Conservation (phyloP, 2,113 vertebrate genomes). For the Cyrtonyx montezumae region DNA sequence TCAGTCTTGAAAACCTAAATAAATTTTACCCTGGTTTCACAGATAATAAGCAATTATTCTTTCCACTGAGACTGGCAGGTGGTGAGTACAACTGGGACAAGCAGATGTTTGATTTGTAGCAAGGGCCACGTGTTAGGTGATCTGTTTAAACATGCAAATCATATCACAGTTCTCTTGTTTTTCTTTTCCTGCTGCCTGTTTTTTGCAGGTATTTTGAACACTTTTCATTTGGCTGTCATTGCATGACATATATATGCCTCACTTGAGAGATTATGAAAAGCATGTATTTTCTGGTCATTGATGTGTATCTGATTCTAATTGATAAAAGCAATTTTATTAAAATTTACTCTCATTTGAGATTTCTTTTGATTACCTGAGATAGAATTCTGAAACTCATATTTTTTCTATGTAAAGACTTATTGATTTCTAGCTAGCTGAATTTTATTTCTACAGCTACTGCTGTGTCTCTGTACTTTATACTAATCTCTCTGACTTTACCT, state of each 20-base stretch:
- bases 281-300: background rate
- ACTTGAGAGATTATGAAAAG: background rate
- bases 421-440: background rate
- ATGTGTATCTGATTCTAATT: background rate
- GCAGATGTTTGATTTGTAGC: background rate
- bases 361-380: constrained; percentile 7
- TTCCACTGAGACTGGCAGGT: background rate
- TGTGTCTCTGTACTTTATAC: background rate
- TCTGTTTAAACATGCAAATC: background rate
- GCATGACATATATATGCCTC: background rate
- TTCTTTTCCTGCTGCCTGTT: background rate
- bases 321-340: background rate
- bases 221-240: background rate
- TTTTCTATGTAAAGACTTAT: background rate
- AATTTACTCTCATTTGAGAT: background rate
- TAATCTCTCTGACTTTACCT: background rate
- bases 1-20: background rate
- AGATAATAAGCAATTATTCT: background rate
- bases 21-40: background rate
- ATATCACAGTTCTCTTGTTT: background rate
- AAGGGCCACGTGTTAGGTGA: background rate
- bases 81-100: background rate
- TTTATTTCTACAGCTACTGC: background rate
- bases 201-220: background rate
- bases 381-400: background rate